Percentiles rank a stretch among this genome's conserved stretches.
phyloP scores from a whole-genome alignment of 2,797 vertebrate species.

The Crypturellus tataupa region DNA sequence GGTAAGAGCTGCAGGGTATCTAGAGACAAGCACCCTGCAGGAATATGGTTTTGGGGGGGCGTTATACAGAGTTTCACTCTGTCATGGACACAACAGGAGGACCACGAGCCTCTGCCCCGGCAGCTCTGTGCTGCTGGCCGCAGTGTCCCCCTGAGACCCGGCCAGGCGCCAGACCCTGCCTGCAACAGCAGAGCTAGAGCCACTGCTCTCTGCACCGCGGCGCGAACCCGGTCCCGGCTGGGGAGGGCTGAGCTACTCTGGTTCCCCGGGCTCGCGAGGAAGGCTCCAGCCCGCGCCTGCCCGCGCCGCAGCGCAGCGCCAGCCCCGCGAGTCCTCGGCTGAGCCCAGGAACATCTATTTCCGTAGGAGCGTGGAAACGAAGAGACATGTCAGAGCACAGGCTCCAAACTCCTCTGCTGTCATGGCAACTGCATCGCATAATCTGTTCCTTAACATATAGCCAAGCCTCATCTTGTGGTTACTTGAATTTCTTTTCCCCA shows the following conservation, averaged over 20 bases:
- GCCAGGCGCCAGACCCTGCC: neutral
- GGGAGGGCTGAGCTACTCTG: accelerated
- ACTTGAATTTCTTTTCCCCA: neutral
- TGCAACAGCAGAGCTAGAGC: neutral
- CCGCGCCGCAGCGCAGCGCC: neutral
- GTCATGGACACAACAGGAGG: neutral
- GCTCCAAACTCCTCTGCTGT: slow-evolving; percentile 40
- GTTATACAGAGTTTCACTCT: neutral
- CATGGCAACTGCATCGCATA: slow-evolving; percentile 54
- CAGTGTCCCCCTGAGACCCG: neutral
- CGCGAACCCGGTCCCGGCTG: neutral
- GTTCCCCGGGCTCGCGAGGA: accelerated
- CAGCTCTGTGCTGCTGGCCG: neutral
- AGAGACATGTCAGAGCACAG: slow-evolving; percentile 37
- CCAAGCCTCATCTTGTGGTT: slow-evolving; percentile 42
- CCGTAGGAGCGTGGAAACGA: slow-evolving; percentile 9
- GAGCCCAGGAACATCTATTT: slow-evolving; percentile 4
- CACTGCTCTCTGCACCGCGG: accelerated
- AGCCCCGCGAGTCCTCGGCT: neutral
- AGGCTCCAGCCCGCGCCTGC: neutral
- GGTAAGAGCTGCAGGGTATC: accelerated
- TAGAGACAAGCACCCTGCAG: neutral
- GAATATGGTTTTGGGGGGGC: neutral
- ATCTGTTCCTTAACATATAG: slow-evolving; percentile 46
- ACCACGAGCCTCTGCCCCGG: neutral